Conservation (phyloP, 2,797 vertebrate species). For the Tragopan temminckii region DNA sequence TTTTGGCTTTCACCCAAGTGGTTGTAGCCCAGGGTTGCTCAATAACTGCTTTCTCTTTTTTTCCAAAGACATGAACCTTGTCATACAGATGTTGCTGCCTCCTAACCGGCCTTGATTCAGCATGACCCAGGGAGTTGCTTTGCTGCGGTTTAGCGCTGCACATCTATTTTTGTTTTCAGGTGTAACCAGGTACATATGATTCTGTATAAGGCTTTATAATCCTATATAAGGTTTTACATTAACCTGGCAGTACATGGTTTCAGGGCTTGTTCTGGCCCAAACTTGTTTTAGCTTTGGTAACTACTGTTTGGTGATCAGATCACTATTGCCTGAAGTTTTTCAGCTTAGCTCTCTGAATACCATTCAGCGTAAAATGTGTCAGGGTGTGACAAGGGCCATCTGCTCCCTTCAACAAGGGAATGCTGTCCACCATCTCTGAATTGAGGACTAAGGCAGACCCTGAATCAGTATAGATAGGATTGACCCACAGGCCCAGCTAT, state of each 20-base stretch:
- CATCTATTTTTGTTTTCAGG: neutral
- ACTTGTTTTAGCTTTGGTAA: neutral
- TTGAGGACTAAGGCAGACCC: fast-evolving
- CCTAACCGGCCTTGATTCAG: neutral
- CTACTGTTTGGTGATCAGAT: neutral
- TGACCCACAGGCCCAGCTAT: neutral
- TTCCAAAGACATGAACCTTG: neutral
- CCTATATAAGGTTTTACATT: neutral
- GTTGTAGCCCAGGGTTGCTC: neutral
- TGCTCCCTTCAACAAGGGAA: neutral
- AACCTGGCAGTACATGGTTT: neutral
- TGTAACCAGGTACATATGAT: neutral
- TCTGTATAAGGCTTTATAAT: neutral
- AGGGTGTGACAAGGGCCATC: fast-evolving
- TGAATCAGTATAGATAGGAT: neutral
- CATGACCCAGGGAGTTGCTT: neutral
- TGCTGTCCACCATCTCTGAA: neutral
- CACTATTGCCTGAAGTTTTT: neutral
- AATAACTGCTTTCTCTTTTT: neutral
- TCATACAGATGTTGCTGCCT: neutral
- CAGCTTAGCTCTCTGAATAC: neutral
- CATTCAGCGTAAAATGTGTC: neutral
- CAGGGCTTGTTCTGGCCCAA: neutral
- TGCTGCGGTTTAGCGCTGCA: neutral
- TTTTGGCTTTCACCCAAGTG: neutral